phyloP scores from a whole-genome alignment of 2,888 invertebrate species.

The Lepidochitona cinerea region DNA sequence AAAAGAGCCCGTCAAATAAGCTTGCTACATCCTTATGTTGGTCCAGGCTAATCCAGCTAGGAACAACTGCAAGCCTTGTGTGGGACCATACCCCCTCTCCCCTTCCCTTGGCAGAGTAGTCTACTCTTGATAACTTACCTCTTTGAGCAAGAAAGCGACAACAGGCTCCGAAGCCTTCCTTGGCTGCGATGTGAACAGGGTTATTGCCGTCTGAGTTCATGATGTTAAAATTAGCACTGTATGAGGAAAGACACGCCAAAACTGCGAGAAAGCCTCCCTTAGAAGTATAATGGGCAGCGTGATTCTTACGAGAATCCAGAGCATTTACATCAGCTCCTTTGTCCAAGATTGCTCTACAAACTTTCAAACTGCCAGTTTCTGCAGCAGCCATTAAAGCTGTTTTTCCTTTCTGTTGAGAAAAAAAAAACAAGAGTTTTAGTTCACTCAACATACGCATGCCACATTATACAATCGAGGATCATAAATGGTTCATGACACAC shows the following conservation, averaged over 20 bases:
- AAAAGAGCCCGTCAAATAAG: too few relatives aligned
- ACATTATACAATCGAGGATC: too few relatives aligned
- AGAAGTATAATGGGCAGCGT: slow-evolving; percentile 69
- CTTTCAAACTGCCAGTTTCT: slow-evolving; percentile 65
- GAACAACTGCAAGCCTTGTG: too few relatives aligned
- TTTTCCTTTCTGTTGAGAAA: slow-evolving; percentile 56
- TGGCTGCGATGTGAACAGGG: slow-evolving; percentile 68
- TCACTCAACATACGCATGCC: too few relatives aligned
- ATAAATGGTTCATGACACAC: too few relatives aligned
- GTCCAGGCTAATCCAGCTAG: too few relatives aligned
- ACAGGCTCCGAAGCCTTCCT: slow-evolving; percentile 63
- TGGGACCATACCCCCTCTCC: too few relatives aligned
- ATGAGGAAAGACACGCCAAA: slow-evolving; percentile 63
- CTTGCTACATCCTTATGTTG: too few relatives aligned
- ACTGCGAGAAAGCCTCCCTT: slow-evolving; percentile 62
- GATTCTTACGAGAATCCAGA: slow-evolving; percentile 55
- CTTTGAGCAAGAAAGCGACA: slow-evolving; percentile 69
- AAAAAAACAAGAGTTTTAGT: too few relatives aligned
- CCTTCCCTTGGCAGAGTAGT: too few relatives aligned
- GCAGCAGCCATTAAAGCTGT: slow-evolving; percentile 70
- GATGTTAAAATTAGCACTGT: slow-evolving; percentile 68
- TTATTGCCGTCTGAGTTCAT: slow-evolving; percentile 65
- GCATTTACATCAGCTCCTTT: slow-evolving; percentile 59
- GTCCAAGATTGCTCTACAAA: slow-evolving; percentile 63
- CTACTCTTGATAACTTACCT: slow-evolving; percentile 59